phyloP scores from a whole-genome alignment of 2,113 vertebrate genomes.

The Elachura formosa region DNA sequence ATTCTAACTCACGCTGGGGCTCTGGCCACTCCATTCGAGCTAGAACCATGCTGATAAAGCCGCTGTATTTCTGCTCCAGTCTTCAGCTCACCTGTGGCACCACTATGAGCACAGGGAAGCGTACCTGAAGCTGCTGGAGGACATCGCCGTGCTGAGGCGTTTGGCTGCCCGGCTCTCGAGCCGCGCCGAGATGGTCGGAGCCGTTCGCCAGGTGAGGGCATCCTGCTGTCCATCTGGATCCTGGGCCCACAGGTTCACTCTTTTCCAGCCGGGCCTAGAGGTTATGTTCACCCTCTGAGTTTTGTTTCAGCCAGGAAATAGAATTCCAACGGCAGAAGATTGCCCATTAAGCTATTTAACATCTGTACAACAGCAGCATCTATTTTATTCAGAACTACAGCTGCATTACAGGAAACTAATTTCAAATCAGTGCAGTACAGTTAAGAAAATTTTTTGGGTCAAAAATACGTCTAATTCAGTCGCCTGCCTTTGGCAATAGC shows the following conservation, averaged over 20 bases:
- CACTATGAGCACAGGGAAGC: slow-evolving; percentile 90
- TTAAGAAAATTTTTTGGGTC: neutral
- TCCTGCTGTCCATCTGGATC: fast-evolving
- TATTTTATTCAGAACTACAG: neutral
- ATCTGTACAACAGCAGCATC: neutral
- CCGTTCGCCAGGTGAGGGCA: slow-evolving; percentile 86
- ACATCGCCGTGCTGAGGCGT: slow-evolving; percentile 83
- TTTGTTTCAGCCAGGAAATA: neutral
- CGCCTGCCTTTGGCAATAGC: neutral
- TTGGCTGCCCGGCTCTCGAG: slow-evolving; percentile 89
- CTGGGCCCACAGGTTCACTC: neutral
- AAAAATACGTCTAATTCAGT: neutral
- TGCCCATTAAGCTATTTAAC: neutral
- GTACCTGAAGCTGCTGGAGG: slow-evolving; percentile 89
- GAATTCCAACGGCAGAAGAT: neutral
- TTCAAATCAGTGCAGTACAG: neutral
- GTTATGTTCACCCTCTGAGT: neutral
- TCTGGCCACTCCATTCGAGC: neutral
- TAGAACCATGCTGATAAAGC: neutral
- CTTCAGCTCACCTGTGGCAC: slow-evolving; percentile 86
- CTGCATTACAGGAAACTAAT: neutral
- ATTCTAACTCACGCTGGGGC: neutral
- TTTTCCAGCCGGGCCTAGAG: neutral
- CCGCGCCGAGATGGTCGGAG: slow-evolving; percentile 91
- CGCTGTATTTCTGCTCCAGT: slow-evolving; percentile 64